Base-by-base conservation (phyloP, 2,797 vertebrate species). In the Lagocephalus sceleratus region DNA sequence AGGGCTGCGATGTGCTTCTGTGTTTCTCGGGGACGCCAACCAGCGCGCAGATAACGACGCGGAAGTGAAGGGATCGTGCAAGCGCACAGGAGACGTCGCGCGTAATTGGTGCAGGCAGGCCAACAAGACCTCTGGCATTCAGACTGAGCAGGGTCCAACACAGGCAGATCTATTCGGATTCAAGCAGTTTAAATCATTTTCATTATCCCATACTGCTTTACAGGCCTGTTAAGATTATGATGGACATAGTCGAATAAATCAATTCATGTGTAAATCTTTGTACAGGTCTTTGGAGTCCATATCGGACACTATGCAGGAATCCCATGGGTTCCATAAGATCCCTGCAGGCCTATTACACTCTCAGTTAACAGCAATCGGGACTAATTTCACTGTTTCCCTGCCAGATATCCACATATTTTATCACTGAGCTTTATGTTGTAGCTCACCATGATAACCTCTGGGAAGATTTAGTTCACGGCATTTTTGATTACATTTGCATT, bases 181-280 rank as follows among this genome's bases (percentile, higher is more conserved):
- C 35, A 25, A 52, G 25, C 17, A 15, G 17, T n/a, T 11, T 6
- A 14, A 29, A 52, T 56, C 14, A 16, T 25, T 26, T 29, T 20
- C 22, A 46, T 54, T 23, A 46, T 25, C 29, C 11, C 5, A 1
- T 12, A 32, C 3, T 23, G 26, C 7, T 32, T 51, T n/a, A 47
- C 21, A 17, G 6, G 7, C n/a, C 20, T 21, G 19, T 46, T 6
- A 26, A 20, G 41, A 38, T 42, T 14, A 10, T 43, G 51, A 58
- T 47, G 23, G 46, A 21, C 8, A 1, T 17, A 23, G 16, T 50
- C 41, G 29, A 43, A 58, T 45, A 54, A 59, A 60, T 54, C 29
- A 7, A 54, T 54, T 45, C 3, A 32, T 54, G 54, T 54, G 51
- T 51, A 23, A 17, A 57, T 49, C 40, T 57, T 49, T n/a, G 7